Base-by-base conservation (phyloP, 1,140 invertebrate species). In the Planococcus citri region DNA sequence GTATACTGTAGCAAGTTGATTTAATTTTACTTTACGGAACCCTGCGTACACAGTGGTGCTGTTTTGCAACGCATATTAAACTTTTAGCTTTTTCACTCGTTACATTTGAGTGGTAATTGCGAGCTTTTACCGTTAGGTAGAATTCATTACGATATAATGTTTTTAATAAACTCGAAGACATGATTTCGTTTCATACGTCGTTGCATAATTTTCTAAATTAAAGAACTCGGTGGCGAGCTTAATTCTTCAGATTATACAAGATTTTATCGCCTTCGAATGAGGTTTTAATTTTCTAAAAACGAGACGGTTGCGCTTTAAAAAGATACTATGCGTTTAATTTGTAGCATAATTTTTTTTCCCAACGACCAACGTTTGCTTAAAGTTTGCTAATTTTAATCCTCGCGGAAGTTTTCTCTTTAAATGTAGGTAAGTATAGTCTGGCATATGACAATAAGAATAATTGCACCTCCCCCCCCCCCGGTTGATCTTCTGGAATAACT, bases 81-180 rank as follows among this genome's bases (percentile, higher is more conserved):
- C 10, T 27, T 25, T 27, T 12, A 64, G 60, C 60, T 25, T 25
- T 64, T 64, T 25, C 60, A 64, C 10, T 64, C 60, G 60, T 64
- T 64, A 64, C 60, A 20, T 64, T 64, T 64, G 8, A 64, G 60
- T 25, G 10, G 60, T 25, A 64, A 64, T 64, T 64, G 60, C 60
- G 22, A 64, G 60, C 60, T 64, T 64, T 64, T 64, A 64, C 60
- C 9, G 60, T 58, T 58, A 58, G 51, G 17, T 58, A 17, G 60
- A 64, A 24, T 64, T 64, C 60, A 64, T 64, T 64, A 64, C 25
- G 20, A 64, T 27, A 25, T 64, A 64, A 64, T 64, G 60, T 64
- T 64, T 24, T 64, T 64, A 22, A 64, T 64, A 64, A 64, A 64
- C 60, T 64, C 22, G 60, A 64, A 64, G 60, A 64, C 60, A 58